phyloP scores from a whole-genome alignment of 2,888 invertebrate species.

The Eueremaeus valkanovi region DNA sequence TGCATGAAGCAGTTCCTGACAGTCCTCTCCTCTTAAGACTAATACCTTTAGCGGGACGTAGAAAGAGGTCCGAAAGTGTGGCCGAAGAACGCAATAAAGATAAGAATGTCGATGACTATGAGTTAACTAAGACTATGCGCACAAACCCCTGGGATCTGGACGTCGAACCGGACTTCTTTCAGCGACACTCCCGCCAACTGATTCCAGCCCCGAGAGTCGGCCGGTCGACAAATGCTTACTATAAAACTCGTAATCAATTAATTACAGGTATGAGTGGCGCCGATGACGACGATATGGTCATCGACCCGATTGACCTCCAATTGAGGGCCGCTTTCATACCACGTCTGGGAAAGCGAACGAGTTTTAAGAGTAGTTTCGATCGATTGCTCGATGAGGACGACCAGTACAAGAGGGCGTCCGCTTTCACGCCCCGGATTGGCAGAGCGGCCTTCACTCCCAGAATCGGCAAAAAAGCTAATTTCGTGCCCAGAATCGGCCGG shows the following conservation, averaged over 20 bases:
- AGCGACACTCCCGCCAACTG: constrained; percentile 22
- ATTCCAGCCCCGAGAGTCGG: constrained; percentile 33
- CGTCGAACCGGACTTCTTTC: neutral
- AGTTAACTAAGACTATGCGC: constrained; percentile 21
- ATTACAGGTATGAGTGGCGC: constrained; percentile 25
- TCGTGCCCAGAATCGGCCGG: constrained; percentile 42
- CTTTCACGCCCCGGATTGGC: constrained; percentile 43
- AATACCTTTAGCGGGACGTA: neutral
- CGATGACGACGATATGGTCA: constrained; percentile 24
- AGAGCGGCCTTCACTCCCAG: constrained; percentile 42
- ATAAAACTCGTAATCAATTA: neutral
- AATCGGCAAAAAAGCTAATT: constrained; percentile 41
- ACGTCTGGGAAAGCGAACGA: constrained; percentile 37
- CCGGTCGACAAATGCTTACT: neutral
- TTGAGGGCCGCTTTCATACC: constrained; percentile 40
- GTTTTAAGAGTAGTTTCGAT: neutral
- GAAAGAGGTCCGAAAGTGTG: constrained; percentile 9
- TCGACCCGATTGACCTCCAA: constrained; percentile 42
- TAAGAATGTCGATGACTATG: constrained; percentile 20
- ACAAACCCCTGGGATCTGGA: constrained; percentile 13
- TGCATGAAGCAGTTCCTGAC: constrained; percentile 10
- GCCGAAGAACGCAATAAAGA: constrained; percentile 6
- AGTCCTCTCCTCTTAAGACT: neutral
- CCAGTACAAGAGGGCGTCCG: constrained; percentile 18
- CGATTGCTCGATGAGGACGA: constrained; percentile 8